Base-by-base conservation (phyloP, 1,140 invertebrate genomes). In the Epicauta chinensis region DNA sequence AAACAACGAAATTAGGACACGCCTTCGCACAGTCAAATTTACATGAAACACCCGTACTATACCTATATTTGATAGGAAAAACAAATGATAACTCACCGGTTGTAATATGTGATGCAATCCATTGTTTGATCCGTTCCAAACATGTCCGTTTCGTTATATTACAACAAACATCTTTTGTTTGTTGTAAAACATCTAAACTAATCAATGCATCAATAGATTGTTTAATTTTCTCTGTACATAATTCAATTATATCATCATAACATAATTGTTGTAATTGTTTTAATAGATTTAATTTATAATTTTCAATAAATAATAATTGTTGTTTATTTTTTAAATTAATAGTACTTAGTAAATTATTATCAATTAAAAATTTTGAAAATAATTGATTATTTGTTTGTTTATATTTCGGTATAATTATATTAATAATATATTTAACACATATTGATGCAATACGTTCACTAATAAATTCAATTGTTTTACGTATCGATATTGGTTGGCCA, bases 391-490 rank as follows among this genome's bases (percentile, higher is more conserved):
- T 1, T 2, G 5, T 39, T 23, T 54, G 50, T 47, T 68, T 69
- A 46, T 42, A 59, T 11, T 55, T 40, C 3, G 66, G 66, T 3
- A 71, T 62, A 12, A 67, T 41, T 15, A 51, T 41, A 35, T 63
- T 50, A 51, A 66, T 69, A 10, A 71, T 62, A 58, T 81, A 74
- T 64, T 87, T 87, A 17, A 88, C 80, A 44, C 80, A 82, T 61
- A 80, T 80, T 1, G 86, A 87, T 0, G 84, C 80, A 2, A 87
- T 73, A 58, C 86, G 73, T 60, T 91, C 87, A 2, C 79, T 78
- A 4, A 90, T 75, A 68, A 90, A 89, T 47, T 89, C 86, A 0
- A 89, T 77, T 3, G 82, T 82, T 60, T 82, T 81, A 39, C 80
- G 73, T 0, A 86, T 71, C 1, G 86, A 87, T 5, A 77, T 66